These are phyloP conservation scores for Musca vetustissima DNA, from an alignment of 1,140 invertebrate species.

Conservation along the genomic window DNA sequence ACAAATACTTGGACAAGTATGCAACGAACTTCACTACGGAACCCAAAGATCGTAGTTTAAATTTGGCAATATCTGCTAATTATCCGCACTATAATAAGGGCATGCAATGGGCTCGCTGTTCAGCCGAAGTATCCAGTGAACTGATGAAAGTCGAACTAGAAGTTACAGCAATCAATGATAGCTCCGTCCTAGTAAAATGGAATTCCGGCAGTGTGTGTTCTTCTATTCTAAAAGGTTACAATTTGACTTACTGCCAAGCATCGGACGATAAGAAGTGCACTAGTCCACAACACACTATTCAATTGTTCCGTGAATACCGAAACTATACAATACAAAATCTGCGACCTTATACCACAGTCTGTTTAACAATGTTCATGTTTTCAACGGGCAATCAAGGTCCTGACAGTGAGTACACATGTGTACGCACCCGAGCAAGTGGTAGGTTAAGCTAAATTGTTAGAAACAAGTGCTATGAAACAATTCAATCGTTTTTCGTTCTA, in stretches of 20 bases:
- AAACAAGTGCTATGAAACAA: no score
- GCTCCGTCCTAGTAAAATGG: constrained; percentile 40
- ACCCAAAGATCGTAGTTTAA: constrained; percentile 29
- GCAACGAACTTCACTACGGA: constrained; percentile 34
- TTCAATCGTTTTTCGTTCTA: no score
- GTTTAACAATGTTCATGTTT: constrained; percentile 13
- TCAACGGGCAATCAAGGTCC: constrained; percentile 1
- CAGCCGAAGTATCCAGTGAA: constrained; percentile 36
- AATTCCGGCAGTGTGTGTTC: constrained; percentile 38
- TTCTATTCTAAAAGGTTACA: constrained; percentile 43
- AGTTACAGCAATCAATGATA: constrained; percentile 34
- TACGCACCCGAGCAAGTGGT: constrained; percentile 21
- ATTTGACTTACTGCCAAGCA: constrained; percentile 42
- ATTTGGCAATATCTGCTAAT: constrained; percentile 51
- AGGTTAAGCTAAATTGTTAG: no score
- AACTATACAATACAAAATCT: constrained; percentile 12
- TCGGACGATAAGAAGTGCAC: neutral
- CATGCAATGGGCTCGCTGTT: constrained; percentile 46
- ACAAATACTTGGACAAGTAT: constrained; percentile 32
- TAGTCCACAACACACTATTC: neutral
- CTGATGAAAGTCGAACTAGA: constrained; percentile 40
- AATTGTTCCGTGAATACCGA: neutral
- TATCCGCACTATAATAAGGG: constrained; percentile 39
- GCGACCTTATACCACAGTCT: constrained; percentile 3
- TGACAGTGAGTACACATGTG: neutral